Evolutionary conservation across 2,888 invertebrate species (phyloP).

Genomic region (Aleiodes testaceus): DNA sequence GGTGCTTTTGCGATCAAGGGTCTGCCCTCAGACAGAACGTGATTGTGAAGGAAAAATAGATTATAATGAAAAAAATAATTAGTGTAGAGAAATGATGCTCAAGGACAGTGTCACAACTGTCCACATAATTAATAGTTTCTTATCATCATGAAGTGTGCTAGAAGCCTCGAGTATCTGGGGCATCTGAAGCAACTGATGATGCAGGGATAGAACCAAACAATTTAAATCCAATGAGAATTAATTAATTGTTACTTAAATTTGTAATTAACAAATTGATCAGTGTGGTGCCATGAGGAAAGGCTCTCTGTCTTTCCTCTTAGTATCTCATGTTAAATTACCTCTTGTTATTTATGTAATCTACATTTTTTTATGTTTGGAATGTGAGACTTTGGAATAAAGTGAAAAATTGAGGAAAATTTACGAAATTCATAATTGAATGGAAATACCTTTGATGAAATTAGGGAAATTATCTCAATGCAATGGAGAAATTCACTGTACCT

Average conservation of each 20-base stretch:
- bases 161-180: no score
- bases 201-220: constrained; percentile 1
- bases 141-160: neutral
- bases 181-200: neutral
- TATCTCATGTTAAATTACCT: constrained; percentile 3
- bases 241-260: neutral
- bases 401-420: neutral
- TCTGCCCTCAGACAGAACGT: constrained; percentile 70
- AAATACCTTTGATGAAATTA: neutral
- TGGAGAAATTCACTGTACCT: neutral
- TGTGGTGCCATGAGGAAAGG: constrained; percentile 18
- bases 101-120: neutral
- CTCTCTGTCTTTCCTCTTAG: neutral
- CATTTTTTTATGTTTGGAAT: constrained; percentile 2
- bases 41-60: neutral
- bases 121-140: neutral
- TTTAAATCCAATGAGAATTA: neutral
- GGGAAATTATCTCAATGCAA: neutral
- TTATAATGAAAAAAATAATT: neutral
- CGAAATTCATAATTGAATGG: no score
- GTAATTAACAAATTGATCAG: neutral
- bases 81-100: neutral
- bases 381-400: neutral
- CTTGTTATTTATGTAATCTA: constrained; percentile 17
- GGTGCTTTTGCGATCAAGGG: constrained; percentile 84